Evolutionary conservation across 92 coral and sea anemone species (phyloP), one percentile per base, ranked within the genome.

Genomic region (Micromussa lordhowensis): DNA sequence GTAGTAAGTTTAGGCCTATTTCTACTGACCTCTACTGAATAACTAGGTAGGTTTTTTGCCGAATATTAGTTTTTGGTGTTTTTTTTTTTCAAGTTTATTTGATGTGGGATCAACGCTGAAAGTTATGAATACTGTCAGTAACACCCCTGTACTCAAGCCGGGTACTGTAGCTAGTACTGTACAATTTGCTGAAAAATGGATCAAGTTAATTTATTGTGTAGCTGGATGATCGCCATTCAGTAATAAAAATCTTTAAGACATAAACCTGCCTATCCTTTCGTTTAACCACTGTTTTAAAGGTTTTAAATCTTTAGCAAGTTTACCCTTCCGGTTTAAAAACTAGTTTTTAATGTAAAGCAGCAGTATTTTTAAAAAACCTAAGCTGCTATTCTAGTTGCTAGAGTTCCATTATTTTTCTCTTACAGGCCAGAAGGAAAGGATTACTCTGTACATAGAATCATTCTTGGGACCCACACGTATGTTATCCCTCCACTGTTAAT

Each of bases 391-490:
- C 29, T 22, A 7, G 35, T 54, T 70, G 74, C 74, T 68, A 28
- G 74, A 68, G 3, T 22, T 19, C 26, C 3, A 24, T 64, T 64
- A 4, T 64, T 24, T 86, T 78, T 53, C 53, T 55, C 78, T 78
- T 68, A 32, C 94, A 98, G 99, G 64, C 99, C 99, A 57, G 99
- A 98, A 73, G 99, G 99, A 82, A 98, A 98, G 71, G 99, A 98
- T 73, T 98, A 98, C 82, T 98, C 98, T 51, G 94, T 94, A 80
- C 99, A 98, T 72, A 92, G 99, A 24, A 97, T 98, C 68, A 98
- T 98, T 61, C 95, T 98, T 58, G 99, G 99, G 73, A 98, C 99
- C 6, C 99, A 98, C 87, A 98, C 99, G 98, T 97, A 97, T 92
- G 99, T 91, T 24, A 44, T 35, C 61, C 2, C n/a, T n/a, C n/a